These are phyloP conservation scores for Homalodisca vitripennis DNA, from an alignment of 1,140 invertebrate species.

Conservation along the genomic window DNA sequence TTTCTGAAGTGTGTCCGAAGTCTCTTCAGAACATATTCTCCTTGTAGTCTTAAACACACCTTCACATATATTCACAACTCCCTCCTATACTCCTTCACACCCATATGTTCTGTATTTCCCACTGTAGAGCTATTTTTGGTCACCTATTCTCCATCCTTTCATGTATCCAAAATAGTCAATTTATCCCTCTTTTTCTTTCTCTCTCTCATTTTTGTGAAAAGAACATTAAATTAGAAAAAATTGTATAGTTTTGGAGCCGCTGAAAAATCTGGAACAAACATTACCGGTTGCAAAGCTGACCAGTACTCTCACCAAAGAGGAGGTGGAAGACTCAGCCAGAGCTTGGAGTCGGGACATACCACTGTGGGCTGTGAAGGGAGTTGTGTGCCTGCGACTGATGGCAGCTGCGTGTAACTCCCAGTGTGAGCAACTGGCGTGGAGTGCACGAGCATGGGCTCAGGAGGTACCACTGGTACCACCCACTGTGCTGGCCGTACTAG, in stretches of 20 bases:
- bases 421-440: neutral
- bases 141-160: no score
- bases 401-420: neutral
- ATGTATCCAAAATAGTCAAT: no score
- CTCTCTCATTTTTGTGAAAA: no score
- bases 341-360: neutral
- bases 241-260: conserved; percentile 7
- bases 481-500: neutral
- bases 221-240: no score
- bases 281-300: neutral
- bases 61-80: no score
- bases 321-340: neutral
- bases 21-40: no score
- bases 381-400: conserved; percentile 2
- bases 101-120: no score
- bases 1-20: no score
- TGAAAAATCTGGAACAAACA: neutral
- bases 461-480: neutral
- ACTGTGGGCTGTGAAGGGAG: conserved; percentile 14
- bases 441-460: neutral
- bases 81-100: no score
- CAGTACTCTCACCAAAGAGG: neutral
- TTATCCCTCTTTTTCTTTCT: no score
- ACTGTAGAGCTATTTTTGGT: no score
- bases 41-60: no score